Evolutionary conservation across 2,797 vertebrate genomes (phyloP), one percentile per base, ranked within the genome.

Genomic region (Sebastes cheni): DNA sequence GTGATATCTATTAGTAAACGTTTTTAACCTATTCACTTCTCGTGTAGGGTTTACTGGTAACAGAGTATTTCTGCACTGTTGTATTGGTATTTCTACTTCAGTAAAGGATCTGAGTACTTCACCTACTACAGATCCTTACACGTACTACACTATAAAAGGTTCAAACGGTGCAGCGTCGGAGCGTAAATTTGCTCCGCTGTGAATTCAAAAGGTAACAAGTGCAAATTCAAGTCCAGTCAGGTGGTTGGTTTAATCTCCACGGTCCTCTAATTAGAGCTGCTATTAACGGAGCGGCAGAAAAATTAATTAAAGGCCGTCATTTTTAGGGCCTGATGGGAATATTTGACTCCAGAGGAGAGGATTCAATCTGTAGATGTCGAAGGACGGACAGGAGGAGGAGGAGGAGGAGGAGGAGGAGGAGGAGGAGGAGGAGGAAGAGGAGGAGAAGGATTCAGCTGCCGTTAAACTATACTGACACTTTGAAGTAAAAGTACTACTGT

Each of bases 261-360:
- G 90, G 82, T 78, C 61, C 70, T 88, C 92, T 94, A 93, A 94
- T 93, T 91, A 92, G 90, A 93, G 92, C 88, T 66, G 77, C 85
- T 88, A 83, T 93, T 94, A 95, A 93, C 83, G 87, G 87, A 91
- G 80, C 84, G 76, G 82, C 42, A 86, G 75, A 89, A 89, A 80
- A 92, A 88, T 92, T 92, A 92, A 95, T 94, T 93, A 93, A 77
- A 86, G 62, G 23, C 79, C 78, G 82, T 87, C 82, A 83, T 84
- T 91, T 88, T 91, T 86, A 80, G 75, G 66, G 83, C 59, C 92
- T 88, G 72, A 23, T 84, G 94, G 92, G 94, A 94, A 80, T 3
- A 36, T 70, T 82, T 69, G 4, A 75, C 87, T 88, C 74, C 46
- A 62, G 80, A 83, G 87, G 76, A 80, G 80, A 83, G 27, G 84